Conservation (phyloP, 2,797 vertebrate species). For the Brachyalestes nurse region DNA sequence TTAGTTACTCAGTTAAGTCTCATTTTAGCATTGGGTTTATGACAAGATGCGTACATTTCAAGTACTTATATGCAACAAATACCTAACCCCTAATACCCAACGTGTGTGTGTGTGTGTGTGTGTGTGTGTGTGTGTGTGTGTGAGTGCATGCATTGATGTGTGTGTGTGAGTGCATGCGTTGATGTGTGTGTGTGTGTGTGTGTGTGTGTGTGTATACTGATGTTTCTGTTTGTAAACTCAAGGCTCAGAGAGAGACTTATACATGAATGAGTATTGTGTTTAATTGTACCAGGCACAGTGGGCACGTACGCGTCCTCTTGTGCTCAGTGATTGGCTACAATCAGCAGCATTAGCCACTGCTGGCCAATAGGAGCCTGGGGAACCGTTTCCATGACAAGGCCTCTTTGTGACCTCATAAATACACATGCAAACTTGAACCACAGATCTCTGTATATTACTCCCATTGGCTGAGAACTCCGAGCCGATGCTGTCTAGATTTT, state of each 20-base stretch:
- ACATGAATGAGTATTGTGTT: constrained; percentile 58
- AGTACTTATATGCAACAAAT: too few relatives aligned
- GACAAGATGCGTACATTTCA: too few relatives aligned
- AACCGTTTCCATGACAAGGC: constrained; percentile 38
- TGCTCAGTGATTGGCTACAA: constrained; percentile 42
- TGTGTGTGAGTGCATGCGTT: not conserved
- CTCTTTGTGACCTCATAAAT: constrained; percentile 47
- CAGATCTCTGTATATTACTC: not conserved
- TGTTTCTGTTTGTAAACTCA: constrained; percentile 12
- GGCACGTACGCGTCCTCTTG: constrained; percentile 32
- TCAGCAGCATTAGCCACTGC: not conserved
- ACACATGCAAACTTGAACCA: constrained; percentile 15
- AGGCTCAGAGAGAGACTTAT: not conserved
- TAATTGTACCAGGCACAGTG: constrained; percentile 62
- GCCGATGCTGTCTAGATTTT: constrained; percentile 21
- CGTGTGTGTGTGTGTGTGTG: too few relatives aligned
- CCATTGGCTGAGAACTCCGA: constrained; percentile 19
- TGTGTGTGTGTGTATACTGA: constrained; percentile 28
- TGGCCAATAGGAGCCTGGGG: constrained; percentile 39
- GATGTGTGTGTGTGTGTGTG: not conserved
- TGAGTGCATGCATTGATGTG: not conserved
- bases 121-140: too few relatives aligned
- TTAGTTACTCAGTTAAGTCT: too few relatives aligned
- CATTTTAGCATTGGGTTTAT: too few relatives aligned
- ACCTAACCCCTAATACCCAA: too few relatives aligned